Conservation (phyloP, 2,797 vertebrate genomes). For the Sebastes taczanowskii region DNA sequence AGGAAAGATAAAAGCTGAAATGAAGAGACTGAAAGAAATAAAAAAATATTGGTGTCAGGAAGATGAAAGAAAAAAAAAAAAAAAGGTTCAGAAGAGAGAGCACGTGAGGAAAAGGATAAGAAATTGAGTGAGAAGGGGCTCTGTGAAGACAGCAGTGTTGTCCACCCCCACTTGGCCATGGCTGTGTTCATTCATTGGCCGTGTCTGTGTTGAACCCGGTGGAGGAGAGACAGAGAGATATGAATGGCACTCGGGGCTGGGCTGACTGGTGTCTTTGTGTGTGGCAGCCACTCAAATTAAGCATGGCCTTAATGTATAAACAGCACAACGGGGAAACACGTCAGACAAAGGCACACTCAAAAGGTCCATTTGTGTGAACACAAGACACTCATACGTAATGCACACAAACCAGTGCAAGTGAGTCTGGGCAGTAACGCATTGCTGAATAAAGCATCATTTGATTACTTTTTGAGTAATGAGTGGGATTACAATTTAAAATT, state of each 20-base stretch:
- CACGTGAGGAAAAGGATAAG: conserved; percentile 35
- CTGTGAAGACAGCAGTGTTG: conserved; percentile 39
- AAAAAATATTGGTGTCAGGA: not conserved
- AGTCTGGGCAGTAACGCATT: not conserved
- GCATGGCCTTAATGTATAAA: conserved; percentile 59
- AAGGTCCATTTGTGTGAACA: conserved; percentile 20
- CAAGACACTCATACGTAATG: not conserved
- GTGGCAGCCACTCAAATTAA: conserved; percentile 51
- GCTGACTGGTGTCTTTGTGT: conserved; percentile 72
- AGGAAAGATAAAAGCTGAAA: not conserved
- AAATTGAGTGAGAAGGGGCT: conserved; percentile 34
- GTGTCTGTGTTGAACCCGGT: conserved; percentile 17
- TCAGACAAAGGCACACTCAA: conserved; percentile 33
- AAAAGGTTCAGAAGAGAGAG: conserved; percentile 18
- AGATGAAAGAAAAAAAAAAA: conserved; percentile 6
- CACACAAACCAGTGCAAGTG: not conserved
- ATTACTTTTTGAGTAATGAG: not conserved
- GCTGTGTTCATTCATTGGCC: conserved; percentile 60
- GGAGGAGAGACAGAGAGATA: conserved; percentile 33
- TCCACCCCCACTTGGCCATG: conserved; percentile 46
- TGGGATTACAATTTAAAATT: not conserved
- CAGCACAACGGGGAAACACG: conserved; percentile 29
- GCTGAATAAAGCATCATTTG: not conserved
- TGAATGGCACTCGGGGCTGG: conserved; percentile 54
- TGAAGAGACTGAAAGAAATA: not conserved